Evolutionary conservation across 2,888 invertebrate genomes (phyloP).

Genomic region (Drosophila ezoana): DNA sequence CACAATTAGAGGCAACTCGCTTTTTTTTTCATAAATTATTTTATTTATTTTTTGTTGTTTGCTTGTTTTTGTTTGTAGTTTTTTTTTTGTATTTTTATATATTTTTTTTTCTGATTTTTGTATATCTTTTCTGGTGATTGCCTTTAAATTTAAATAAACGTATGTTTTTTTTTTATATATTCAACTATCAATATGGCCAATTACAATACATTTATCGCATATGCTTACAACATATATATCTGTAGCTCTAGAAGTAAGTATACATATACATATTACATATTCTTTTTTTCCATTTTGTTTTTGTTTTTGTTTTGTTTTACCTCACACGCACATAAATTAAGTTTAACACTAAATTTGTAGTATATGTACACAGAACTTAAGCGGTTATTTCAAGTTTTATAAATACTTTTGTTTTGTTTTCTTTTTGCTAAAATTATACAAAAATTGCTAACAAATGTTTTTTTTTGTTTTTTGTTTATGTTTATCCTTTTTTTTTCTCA

Average conservation of each 20-base stretch:
- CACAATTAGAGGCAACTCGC: conserved; percentile 59
- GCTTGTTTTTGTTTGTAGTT: conserved; percentile 56
- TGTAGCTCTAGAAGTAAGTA: conserved; percentile 43
- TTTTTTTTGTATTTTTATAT: conserved; percentile 45
- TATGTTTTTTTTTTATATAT: conserved; percentile 65
- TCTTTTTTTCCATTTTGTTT: conserved; percentile 38
- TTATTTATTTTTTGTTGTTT: conserved; percentile 68
- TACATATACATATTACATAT: conserved; percentile 38
- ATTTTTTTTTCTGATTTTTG: conserved; percentile 50
- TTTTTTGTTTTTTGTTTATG: not conserved
- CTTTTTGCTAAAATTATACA: conserved; percentile 74
- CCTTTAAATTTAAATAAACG: conserved; percentile 79
- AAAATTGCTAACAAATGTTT: conserved; percentile 77
- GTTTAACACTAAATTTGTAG: conserved; percentile 68
- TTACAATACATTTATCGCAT: conserved; percentile 80
- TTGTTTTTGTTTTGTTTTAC: conserved; percentile 40
- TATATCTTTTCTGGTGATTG: conserved; percentile 73
- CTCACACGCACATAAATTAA: conserved; percentile 72
- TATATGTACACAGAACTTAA: conserved; percentile 72
- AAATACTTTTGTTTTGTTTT: conserved; percentile 47
- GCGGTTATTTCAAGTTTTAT: conserved; percentile 48
- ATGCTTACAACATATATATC: conserved; percentile 62
- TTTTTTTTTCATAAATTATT: conserved; percentile 74
- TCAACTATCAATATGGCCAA: conserved; percentile 84
- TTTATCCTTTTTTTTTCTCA: not conserved